Percentiles rank a stretch among this genome's conserved stretches.
phyloP scores from a whole-genome alignment of 92 coral and sea anemone genomes.

The Ricordea florida region DNA sequence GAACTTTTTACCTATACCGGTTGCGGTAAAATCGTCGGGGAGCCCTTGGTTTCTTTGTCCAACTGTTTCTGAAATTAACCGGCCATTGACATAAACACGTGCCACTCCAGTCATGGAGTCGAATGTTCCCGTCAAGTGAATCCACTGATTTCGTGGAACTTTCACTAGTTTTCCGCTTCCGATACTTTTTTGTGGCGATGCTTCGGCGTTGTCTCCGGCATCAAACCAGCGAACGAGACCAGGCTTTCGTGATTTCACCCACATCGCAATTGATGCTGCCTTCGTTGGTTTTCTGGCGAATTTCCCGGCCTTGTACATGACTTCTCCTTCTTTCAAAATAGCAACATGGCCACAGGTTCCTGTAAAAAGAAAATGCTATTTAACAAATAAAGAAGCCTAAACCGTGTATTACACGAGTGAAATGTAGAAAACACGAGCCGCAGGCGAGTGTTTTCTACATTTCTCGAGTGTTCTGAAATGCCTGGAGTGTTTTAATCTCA shows the following conservation, averaged over 20 bases:
- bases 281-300: conserved; percentile 84
- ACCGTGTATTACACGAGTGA: too few relatives aligned
- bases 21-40: conserved; percentile 92
- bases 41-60: conserved; percentile 75
- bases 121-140: conserved; percentile 93
- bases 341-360: conserved; percentile 97
- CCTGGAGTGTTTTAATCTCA: too few relatives aligned
- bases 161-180: conserved; percentile 40
- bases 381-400: neutral
- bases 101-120: conserved; percentile 89
- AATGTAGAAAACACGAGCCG: too few relatives aligned
- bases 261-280: conserved; percentile 95
- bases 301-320: conserved; percentile 66
- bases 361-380: neutral
- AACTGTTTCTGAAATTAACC: conserved; percentile 77
- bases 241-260: conserved; percentile 92
- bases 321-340: conserved; percentile 80
- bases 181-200: conserved; percentile 10
- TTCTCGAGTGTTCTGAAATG: too few relatives aligned
- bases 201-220: conserved; percentile 36
- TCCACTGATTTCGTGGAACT: conserved; percentile 89
- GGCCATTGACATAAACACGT: conserved; percentile 90
- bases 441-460: too few relatives aligned
- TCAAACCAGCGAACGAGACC: conserved; percentile 96
- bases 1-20: conserved; percentile 89